Base-by-base conservation (phyloP, 2,888 invertebrate genomes). In the Stenotaenia linearis region DNA sequence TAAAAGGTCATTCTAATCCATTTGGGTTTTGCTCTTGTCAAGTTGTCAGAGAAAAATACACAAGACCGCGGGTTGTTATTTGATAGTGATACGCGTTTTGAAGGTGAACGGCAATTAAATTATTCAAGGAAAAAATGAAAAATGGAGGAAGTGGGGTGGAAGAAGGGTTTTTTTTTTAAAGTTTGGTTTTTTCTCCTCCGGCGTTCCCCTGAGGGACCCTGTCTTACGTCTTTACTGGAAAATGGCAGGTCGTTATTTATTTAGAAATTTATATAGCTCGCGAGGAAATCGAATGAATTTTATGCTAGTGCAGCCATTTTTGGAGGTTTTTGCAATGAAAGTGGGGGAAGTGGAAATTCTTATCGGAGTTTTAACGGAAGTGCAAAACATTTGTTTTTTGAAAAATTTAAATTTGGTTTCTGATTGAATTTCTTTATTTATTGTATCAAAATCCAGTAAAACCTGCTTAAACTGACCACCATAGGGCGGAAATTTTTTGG, bases 1-100 rank as follows among this genome's bases (percentile, higher is more conserved):
- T 61, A 61, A 61, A 61, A 61, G 61, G 61, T 61, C 61, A 61
- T 61, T 61, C 61, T 61, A 61, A 61, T 28, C 61, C 25, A 61
- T 23, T 45, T 61, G 61, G 61, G 61, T 61, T 61, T 61, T 61
- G 61, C 61, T 1, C 61, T 61, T 61, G 61, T 61, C 61, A 61
- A 61, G 5, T 23, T 61, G 61, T 61, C 61, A 61, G 0, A 15
- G 61, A 61, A 61, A 61, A 61, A 61, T 61, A 61, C 23, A 61
- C 61, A 61, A 61, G 25, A 61, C 61, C 61, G 61, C 61, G 9
- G 25, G 61, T 25, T 61, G 61, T 25, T 61, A 25, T 61, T 61
- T 25, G 61, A 9, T 21, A 25, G 61, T 12, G 1, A 12, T 61
- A 61, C 28, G 15, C 12, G 25, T 25, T 15, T 45, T 45, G 45